Conservation (phyloP, 1,140 invertebrate species). For the Drosophila melanica region DNA sequence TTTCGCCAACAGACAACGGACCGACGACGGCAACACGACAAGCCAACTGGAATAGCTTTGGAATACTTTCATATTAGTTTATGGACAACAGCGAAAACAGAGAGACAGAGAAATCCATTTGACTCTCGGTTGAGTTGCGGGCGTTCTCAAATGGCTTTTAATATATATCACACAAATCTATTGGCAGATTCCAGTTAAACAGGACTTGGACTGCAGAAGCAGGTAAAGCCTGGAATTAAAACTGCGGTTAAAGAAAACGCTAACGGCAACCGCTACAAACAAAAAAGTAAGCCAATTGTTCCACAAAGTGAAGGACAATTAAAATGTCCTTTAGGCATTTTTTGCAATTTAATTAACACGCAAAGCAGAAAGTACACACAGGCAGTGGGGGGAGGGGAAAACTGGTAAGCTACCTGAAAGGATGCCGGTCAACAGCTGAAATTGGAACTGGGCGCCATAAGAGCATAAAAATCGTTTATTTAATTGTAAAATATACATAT, state of each 20-base stretch:
- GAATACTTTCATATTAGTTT: conserved; percentile 10
- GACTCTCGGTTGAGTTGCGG: neutral
- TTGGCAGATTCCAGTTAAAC: neutral
- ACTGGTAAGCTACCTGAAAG: conserved; percentile 4
- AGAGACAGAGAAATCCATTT: too few species aligned
- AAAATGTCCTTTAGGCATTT: conserved; percentile 76
- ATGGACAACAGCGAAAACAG: neutral
- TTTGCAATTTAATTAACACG: conserved; percentile 78
- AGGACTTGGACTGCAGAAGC: neutral
- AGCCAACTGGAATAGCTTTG: conserved; percentile 13
- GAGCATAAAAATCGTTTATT: conserved; percentile 71
- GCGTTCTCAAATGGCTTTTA: neutral
- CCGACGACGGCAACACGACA: neutral
- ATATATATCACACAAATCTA: neutral
- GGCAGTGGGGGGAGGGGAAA: neutral
- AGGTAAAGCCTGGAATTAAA: neutral
- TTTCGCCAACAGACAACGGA: conserved; percentile 52
- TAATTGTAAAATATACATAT: conserved; percentile 82
- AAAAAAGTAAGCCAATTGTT: conserved; percentile 23
- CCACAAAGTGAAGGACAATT: conserved; percentile 75
- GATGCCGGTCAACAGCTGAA: conserved; percentile 20
- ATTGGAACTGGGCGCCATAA: conserved; percentile 48
- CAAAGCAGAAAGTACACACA: conserved; percentile 38
- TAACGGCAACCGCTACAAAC: conserved; percentile 2
- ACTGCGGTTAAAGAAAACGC: neutral